These are phyloP conservation scores for Helostoma temminkii DNA, from an alignment of 2,797 vertebrate species.

Conservation along the genomic window DNA sequence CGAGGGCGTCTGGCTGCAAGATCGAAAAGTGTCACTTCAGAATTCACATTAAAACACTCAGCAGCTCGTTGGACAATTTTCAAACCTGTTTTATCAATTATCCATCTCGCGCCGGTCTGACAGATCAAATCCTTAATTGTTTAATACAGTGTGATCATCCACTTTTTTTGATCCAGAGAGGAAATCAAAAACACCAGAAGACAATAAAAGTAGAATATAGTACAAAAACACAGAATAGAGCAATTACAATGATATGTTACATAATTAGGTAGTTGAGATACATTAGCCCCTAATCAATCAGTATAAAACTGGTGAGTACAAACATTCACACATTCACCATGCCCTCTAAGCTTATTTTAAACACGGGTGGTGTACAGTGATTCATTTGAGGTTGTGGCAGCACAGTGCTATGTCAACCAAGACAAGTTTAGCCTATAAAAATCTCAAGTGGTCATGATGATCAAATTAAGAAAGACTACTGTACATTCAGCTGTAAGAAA, in stretches of 20 bases:
- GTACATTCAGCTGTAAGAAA: neutral
- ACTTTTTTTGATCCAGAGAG: no score
- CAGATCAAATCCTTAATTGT: neutral
- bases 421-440: conserved; percentile 3
- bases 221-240: no score
- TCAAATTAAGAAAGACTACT: neutral
- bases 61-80: neutral
- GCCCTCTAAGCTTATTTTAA: conserved; percentile 36
- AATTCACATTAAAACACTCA: neutral
- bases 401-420: conserved; percentile 31
- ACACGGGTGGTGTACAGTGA: neutral
- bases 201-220: no score
- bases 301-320: neutral
- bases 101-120: neutral
- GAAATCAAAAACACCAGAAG: no score
- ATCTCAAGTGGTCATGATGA: neutral
- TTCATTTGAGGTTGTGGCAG: conserved; percentile 28
- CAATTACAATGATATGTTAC: no score
- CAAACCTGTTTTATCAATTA: neutral
- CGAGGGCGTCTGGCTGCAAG: neutral
- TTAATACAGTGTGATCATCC: neutral
- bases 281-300: neutral
- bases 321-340: conserved; percentile 4
- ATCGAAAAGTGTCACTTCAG: neutral
- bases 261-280: no score